phyloP scores from a whole-genome alignment of 2,888 invertebrate species.

The Pristionchus maxplancki region DNA sequence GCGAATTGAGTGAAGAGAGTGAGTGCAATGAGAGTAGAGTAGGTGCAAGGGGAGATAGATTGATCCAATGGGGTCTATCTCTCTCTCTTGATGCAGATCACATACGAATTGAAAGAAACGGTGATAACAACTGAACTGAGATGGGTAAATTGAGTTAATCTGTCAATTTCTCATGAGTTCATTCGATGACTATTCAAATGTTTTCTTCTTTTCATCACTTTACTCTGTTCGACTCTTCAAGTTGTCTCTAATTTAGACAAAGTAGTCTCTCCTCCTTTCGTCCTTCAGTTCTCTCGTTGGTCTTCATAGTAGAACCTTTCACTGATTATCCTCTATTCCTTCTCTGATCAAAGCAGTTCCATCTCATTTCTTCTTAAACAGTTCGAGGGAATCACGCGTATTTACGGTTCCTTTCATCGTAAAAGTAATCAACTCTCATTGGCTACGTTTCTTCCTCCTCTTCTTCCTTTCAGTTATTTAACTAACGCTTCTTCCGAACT shows the following conservation, averaged over 20 bases:
- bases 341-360: background rate
- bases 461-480: background rate
- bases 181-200: background rate
- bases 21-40: background rate
- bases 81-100: background rate
- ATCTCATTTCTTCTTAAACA: background rate
- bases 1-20: background rate
- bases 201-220: background rate
- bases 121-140: no score
- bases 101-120: no score
- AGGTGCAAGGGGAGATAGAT: background rate
- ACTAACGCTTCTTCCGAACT: background rate
- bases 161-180: background rate
- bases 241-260: slow-evolving; percentile 1
- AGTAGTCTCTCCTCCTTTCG: background rate
- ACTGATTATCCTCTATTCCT: background rate
- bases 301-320: background rate
- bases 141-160: background rate
- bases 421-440: slow-evolving; percentile 16
- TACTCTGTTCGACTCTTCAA: background rate
- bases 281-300: background rate
- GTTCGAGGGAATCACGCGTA: background rate
- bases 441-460: background rate
- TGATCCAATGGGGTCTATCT: background rate
- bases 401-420: background rate